A percentile compares a stretch with the other conserved stretches of the same genome.
Evolutionary conservation across 2,888 invertebrate genomes (phyloP).

Genomic region (Thecocarcelia acutangulata): DNA sequence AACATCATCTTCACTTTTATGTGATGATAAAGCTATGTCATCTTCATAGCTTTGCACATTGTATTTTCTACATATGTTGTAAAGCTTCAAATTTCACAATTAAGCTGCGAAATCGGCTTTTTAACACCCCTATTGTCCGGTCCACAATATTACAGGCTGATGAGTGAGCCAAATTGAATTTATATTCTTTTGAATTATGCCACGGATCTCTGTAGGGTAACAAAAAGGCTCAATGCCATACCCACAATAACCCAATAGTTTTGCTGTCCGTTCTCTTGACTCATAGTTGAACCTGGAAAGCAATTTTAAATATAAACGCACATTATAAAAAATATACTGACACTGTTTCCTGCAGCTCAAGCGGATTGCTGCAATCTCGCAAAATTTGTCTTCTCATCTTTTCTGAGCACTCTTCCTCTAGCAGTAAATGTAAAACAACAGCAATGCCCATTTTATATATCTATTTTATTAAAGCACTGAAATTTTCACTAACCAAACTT

Average conservation of each 20-base stretch:
- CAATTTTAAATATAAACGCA: no score
- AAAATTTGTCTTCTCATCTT: no score
- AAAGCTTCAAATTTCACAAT: neutral
- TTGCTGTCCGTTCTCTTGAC: conserved; percentile 6
- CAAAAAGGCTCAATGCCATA: conserved; percentile 10
- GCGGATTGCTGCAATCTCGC: no score
- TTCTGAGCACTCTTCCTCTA: no score
- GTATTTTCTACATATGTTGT: conserved; percentile 2
- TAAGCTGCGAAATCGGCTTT: conserved; percentile 7
- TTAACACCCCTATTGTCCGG: conserved; percentile 7
- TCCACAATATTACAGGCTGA: conserved; percentile 19
- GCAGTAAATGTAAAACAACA: neutral
- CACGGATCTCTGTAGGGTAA: neutral
- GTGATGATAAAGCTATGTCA: conserved; percentile 5
- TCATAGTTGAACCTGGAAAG: neutral
- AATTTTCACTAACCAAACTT: neutral
- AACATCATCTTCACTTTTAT: conserved; percentile 11
- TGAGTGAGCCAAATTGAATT: neutral
- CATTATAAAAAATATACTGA: no score
- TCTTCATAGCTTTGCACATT: conserved; percentile 10
- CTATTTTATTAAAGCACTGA: neutral
- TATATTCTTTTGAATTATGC: conserved; percentile 16
- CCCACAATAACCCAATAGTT: neutral
- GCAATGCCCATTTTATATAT: neutral
- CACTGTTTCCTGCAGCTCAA: no score